Conservation (phyloP, 2,888 invertebrate species). For the Erebia aethiops region DNA sequence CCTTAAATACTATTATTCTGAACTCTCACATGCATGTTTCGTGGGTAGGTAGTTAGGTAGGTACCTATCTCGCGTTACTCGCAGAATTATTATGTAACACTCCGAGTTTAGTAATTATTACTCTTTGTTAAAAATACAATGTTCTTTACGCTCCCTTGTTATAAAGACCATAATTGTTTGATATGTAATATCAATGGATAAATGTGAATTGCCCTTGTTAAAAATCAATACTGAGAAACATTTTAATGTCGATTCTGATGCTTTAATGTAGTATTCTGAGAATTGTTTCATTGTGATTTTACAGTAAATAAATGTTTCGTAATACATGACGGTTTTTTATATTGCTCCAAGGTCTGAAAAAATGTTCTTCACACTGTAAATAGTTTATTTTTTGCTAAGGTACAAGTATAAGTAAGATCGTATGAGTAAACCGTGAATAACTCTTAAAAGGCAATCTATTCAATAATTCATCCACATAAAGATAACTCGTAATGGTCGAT, state of each 20-base stretch:
- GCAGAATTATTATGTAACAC: slow-evolving; percentile 37
- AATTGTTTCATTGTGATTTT: slow-evolving; percentile 37
- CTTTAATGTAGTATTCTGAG: slow-evolving; percentile 41
- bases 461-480: slow-evolving; percentile 19
- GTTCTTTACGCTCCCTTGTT: slow-evolving; percentile 15
- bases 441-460: slow-evolving; percentile 2
- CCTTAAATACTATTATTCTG: slow-evolving; percentile 19
- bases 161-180: slow-evolving; percentile 26
- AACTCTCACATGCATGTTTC: slow-evolving; percentile 10
- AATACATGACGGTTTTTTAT: slow-evolving; percentile 18
- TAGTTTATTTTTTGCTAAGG: neutral
- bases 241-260: slow-evolving; percentile 39
- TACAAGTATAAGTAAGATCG: neutral
- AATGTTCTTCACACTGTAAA: neutral
- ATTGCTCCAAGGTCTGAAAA: neutral
- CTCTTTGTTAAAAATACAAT: slow-evolving; percentile 27
- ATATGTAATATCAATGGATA: neutral
- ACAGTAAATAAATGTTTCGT: slow-evolving; percentile 38
- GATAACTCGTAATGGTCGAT: slow-evolving; percentile 21
- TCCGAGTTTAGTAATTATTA: slow-evolving; percentile 31
- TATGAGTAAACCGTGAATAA: slow-evolving; percentile 3
- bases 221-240: slow-evolving; percentile 39
- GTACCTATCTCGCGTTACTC: slow-evolving; percentile 13
- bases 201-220: slow-evolving; percentile 30
- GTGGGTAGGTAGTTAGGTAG: slow-evolving; percentile 11